Percentiles rank a stretch among this genome's conserved stretches.
Conservation (phyloP, 1,140 invertebrate species). For the Lethocerus indicus region DNA sequence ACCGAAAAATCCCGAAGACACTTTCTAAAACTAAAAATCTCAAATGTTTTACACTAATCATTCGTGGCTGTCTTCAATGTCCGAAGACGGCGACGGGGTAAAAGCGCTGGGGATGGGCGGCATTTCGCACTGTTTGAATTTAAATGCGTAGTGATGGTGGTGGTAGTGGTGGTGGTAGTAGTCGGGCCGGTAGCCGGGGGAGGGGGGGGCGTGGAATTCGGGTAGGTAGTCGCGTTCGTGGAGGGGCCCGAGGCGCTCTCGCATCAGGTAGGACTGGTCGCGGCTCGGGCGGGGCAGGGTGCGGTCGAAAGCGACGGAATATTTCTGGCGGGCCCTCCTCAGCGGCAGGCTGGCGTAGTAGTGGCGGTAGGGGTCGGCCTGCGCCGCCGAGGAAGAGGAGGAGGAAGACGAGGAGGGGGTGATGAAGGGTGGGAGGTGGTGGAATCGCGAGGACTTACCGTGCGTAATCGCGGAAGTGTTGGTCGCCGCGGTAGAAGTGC, state of each 20-base stretch:
- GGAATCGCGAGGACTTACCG: no score
- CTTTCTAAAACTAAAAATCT: no score
- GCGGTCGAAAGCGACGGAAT: background rate
- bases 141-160: constrained; percentile 1
- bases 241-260: background rate
- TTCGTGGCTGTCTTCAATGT: constrained; percentile 9
- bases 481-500: no score
- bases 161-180: no score
- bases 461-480: no score
- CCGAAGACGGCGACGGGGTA: no score
- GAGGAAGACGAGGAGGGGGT: no score
- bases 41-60: constrained; percentile 14
- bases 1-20: background rate
- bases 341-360: constrained; percentile 10
- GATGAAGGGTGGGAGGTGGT: no score
- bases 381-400: background rate
- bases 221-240: no score
- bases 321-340: constrained; percentile 1
- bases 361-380: constrained; percentile 6
- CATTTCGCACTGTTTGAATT: constrained; percentile 2
- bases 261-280: constrained; percentile 3
- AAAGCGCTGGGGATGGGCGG: constrained; percentile 2
- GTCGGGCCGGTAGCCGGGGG: no score
- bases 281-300: constrained; percentile 7
- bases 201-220: no score